A percentile compares a stretch with the other conserved stretches of the same genome.
phyloP scores from a whole-genome alignment of 2,888 invertebrate species.

The Drosophila mimetica region DNA sequence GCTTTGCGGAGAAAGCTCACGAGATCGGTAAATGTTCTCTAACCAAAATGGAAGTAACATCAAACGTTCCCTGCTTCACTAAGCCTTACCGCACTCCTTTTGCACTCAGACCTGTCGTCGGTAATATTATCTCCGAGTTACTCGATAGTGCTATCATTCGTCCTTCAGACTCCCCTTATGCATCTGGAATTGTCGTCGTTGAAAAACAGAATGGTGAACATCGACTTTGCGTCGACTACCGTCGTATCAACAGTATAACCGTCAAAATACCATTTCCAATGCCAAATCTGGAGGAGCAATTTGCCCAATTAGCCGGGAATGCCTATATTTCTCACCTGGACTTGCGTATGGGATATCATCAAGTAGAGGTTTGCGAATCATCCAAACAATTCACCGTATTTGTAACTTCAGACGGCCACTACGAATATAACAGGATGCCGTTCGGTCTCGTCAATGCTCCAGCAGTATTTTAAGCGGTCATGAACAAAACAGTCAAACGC shows the following conservation, averaged over 20 bases:
- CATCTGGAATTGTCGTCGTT: not conserved
- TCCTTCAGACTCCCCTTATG: not conserved
- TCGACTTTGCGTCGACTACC: not conserved
- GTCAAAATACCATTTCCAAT: conserved; percentile 1
- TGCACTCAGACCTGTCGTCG: not conserved
- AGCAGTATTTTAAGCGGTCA: no score
- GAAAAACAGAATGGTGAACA: not conserved
- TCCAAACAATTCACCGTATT: not conserved
- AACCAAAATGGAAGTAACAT: conserved; percentile 1
- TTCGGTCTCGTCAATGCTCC: no score
- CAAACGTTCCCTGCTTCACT: not conserved
- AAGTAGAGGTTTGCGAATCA: no score
- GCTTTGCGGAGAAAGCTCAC: not conserved
- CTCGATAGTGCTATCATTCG: not conserved
- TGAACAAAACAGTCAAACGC: not conserved
- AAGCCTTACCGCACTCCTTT: not conserved
- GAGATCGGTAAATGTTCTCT: not conserved
- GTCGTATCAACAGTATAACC: not conserved
- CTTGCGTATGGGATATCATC: no score
- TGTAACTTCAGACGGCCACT: not conserved
- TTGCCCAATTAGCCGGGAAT: not conserved
- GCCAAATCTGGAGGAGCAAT: not conserved
- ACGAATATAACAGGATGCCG: no score
- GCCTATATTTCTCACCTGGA: not conserved
- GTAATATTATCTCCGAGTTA: conserved; percentile 1